Conservation (phyloP, 2,113 vertebrate species). For the Lichenostomus cassidix region DNA sequence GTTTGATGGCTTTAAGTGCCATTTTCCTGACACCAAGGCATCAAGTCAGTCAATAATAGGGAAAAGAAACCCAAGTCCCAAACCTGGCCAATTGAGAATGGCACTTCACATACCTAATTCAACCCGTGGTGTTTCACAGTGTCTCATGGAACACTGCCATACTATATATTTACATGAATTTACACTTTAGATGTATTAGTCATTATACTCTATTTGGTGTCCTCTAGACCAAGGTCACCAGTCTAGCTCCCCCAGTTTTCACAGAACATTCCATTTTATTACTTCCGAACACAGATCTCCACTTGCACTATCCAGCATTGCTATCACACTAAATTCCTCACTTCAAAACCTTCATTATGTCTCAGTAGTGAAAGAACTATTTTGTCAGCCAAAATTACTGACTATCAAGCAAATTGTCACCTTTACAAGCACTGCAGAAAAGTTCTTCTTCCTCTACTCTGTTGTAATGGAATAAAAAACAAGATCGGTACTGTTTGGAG, state of each 20-base stretch:
- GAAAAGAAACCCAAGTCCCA: not conserved
- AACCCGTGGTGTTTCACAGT: accelerated
- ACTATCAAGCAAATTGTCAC: not conserved
- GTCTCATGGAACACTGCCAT: not conserved
- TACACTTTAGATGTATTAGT: not conserved
- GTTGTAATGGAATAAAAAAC: not conserved
- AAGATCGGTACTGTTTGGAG: not conserved
- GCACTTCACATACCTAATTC: not conserved
- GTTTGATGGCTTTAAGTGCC: not conserved
- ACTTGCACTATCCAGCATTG: not conserved
- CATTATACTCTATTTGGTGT: not conserved
- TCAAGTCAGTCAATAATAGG: not conserved
- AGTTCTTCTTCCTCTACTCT: not conserved
- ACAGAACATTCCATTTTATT: not conserved
- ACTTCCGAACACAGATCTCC: not conserved
- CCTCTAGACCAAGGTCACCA: not conserved
- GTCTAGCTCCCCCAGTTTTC: not conserved
- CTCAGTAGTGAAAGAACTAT: not conserved
- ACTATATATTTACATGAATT: not conserved
- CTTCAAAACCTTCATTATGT: not conserved
- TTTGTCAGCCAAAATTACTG: not conserved
- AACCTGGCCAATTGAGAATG: not conserved
- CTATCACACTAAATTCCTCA: not conserved
- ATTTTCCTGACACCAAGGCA: not conserved
- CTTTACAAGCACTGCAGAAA: not conserved